Percentiles rank a stretch among this genome's conserved stretches.
phyloP scores from a whole-genome alignment of 2,888 invertebrate species.

The Agrochola lychnidis region DNA sequence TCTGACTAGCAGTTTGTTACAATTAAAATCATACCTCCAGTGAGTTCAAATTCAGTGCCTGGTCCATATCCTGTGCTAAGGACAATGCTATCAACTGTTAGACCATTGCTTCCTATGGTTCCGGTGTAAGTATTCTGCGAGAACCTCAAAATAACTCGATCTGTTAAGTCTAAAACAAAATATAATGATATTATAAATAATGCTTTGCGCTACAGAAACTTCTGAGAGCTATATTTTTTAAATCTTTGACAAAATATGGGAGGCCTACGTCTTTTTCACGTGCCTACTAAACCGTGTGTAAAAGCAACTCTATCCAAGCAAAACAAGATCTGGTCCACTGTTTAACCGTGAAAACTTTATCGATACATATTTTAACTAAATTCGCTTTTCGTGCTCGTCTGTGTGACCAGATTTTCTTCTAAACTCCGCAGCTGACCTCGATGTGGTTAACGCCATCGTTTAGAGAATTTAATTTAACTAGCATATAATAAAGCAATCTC shows the following conservation, averaged over 20 bases:
- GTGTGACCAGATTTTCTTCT: background rate
- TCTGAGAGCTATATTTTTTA: background rate
- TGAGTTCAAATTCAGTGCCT: constrained; percentile 72
- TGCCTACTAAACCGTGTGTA: background rate
- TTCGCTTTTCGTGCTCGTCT: no score
- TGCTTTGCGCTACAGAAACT: no score
- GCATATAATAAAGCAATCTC: no score
- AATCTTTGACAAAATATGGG: background rate
- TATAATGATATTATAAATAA: background rate
- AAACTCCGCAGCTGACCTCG: no score
- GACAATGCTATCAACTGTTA: constrained; percentile 71
- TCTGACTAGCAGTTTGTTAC: background rate
- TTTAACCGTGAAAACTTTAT: background rate
- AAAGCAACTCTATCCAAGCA: background rate
- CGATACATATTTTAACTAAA: background rate
- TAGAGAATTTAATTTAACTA: background rate
- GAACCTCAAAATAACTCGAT: constrained; percentile 72
- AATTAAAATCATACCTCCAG: constrained; percentile 73
- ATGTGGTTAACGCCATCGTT: no score
- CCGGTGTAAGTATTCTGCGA: constrained; percentile 76
- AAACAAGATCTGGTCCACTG: background rate
- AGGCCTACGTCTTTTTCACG: background rate
- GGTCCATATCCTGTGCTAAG: constrained; percentile 74
- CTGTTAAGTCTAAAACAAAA: constrained; percentile 9
- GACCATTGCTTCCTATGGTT: constrained; percentile 65